Conservation (phyloP, 2,888 invertebrate species). For the Smittia aterrima region DNA sequence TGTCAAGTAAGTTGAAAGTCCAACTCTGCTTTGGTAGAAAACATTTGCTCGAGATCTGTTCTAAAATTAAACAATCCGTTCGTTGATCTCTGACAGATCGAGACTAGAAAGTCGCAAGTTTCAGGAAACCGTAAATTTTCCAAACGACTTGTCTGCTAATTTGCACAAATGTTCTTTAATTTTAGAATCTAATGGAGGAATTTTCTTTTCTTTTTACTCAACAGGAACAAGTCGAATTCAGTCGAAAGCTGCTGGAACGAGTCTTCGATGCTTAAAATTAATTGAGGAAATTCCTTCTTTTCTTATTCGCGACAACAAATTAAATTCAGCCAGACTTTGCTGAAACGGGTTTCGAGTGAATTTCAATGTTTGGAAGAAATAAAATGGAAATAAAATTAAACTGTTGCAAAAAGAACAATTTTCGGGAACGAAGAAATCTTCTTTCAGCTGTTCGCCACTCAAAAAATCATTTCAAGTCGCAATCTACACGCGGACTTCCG, state of each 20-base stretch:
- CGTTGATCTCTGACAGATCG: slow-evolving; percentile 23
- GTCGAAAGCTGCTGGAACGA: not conserved
- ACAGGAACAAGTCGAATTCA: slow-evolving; percentile 39
- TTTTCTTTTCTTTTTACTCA: slow-evolving; percentile 14
- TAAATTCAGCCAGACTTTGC: too few relatives aligned
- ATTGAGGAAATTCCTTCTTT: not conserved
- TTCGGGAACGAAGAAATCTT: too few relatives aligned
- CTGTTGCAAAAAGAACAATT: too few relatives aligned
- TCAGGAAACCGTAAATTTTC: slow-evolving; percentile 35
- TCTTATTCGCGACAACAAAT: not conserved
- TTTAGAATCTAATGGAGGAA: not conserved
- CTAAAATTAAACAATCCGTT: slow-evolving; percentile 2
- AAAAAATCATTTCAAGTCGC: too few relatives aligned
- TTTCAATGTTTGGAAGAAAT: too few relatives aligned
- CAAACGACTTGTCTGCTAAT: not conserved
- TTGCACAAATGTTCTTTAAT: not conserved
- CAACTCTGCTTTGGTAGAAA: not conserved
- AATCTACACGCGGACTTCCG: too few relatives aligned
- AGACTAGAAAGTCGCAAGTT: not conserved
- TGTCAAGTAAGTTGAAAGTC: slow-evolving; percentile 21
- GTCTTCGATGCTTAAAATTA: slow-evolving; percentile 31
- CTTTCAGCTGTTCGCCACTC: too few relatives aligned
- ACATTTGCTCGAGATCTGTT: not conserved
- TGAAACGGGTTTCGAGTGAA: too few relatives aligned
- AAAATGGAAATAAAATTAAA: too few relatives aligned